Conservation (phyloP, 2,888 invertebrate species). For the Steinernema carpocapsae region DNA sequence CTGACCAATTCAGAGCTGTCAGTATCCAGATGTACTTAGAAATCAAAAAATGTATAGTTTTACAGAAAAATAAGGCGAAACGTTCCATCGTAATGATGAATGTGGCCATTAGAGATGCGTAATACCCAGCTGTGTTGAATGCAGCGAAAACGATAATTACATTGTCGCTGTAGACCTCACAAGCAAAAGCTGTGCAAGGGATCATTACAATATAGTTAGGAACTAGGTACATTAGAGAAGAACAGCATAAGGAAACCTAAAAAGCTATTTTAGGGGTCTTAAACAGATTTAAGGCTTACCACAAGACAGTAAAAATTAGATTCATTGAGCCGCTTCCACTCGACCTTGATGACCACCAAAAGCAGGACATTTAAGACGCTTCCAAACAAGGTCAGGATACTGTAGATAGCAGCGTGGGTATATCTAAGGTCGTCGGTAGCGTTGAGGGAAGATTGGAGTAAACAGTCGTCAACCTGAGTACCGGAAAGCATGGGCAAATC, state of each 20-base stretch:
- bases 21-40: neutral
- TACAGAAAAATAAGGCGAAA: neutral
- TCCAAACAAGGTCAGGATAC: neutral
- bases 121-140: conserved; percentile 7
- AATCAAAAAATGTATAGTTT: neutral
- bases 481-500: neutral
- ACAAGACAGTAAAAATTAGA: conserved; percentile 10
- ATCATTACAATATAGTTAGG: conserved; percentile 10
- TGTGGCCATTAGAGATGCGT: neutral
- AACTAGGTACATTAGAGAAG: neutral
- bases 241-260: neutral
- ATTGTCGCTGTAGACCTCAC: neutral
- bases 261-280: neutral
- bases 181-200: conserved; percentile 6
- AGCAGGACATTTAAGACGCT: neutral
- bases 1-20: neutral
- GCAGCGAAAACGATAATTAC: neutral
- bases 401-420: neutral
- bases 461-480: neutral
- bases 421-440: neutral
- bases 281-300: neutral
- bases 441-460: neutral
- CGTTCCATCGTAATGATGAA: neutral
- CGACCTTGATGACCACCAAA: neutral
- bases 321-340: conserved; percentile 16